Evolutionary conservation across 2,888 invertebrate genomes (phyloP).

Genomic region (Mesoligia furuncula): DNA sequence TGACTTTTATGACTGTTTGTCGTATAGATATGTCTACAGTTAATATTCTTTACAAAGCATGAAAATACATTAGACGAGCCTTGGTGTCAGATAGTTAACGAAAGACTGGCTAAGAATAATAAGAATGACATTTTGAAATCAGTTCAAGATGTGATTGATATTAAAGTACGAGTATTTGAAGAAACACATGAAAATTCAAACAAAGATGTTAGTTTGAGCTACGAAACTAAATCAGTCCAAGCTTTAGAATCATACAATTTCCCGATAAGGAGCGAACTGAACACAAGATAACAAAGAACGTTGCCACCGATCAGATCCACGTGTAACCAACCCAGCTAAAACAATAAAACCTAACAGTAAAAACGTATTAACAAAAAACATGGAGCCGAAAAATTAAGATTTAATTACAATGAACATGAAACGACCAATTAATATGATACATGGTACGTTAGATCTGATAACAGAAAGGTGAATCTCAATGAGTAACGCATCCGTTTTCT

Average conservation of each 20-base stretch:
- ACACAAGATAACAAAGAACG: conserved; percentile 40
- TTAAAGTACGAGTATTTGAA: conserved; percentile 4
- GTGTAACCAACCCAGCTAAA: conserved; percentile 53
- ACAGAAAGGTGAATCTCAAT: conserved; percentile 73
- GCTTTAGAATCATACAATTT: conserved; percentile 19
- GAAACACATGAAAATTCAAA: neutral
- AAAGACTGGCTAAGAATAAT: neutral
- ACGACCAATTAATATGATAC: conserved; percentile 79
- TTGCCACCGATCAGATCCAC: conserved; percentile 50
- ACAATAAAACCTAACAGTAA: conserved; percentile 67
- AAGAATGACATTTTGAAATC: neutral
- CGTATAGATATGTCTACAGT: conserved; percentile 55
- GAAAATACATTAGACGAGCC: conserved; percentile 11
- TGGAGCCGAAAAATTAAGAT: conserved; percentile 70
- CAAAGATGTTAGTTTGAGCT: neutral
- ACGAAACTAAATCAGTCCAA: conserved; percentile 5
- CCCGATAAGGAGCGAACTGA: conserved; percentile 34
- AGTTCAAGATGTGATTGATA: neutral
- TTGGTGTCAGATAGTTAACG: conserved; percentile 15
- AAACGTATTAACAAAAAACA: conserved; percentile 67
- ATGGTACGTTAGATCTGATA: conserved; percentile 74
- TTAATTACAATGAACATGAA: conserved; percentile 77
- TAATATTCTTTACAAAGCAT: conserved; percentile 30
- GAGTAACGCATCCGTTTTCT: conserved; percentile 70
- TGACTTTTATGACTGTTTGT: conserved; percentile 60